Evolutionary conservation across 2,797 vertebrate species (phyloP), one percentile per base, ranked within the genome.

Genomic region (Saxicola maurus): DNA sequence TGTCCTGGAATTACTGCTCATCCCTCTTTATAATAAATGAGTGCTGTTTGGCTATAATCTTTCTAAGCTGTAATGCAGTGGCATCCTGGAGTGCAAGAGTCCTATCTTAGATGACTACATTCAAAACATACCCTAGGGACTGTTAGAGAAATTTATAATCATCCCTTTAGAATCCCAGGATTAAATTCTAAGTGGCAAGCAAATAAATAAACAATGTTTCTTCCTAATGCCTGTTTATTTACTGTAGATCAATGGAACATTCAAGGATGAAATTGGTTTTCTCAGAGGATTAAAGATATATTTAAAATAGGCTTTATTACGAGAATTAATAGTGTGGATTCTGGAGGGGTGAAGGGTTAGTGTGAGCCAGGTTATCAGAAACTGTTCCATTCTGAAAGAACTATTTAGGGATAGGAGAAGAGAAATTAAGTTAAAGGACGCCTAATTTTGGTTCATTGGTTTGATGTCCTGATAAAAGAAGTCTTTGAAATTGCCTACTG

Each of bases 261-360:
- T 91, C 90, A 95, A 93, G 86, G 90, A 94, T 93, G 85, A 92
- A 92, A 91, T 93, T 92, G 91, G 81, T 92, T 95, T 96, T 90
- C 94, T 85, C 89, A 87, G 77, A 80, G 59, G 75, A 89, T 77
- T 91, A 75, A 86, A 89, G 85, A 87, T 82, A 91, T 85, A 87
- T 89, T 91, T 92, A 59, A 93, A 96, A 90, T 93, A 91, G 56
- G 24, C 46, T 93, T 91, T 93, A 82, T 92, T 85, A 75, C 55
- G 19, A 91, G 78, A 91, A 90, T 85, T 83, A 91, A 89, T 87
- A 25, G 28, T 75, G 77, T 77, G 61, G 68, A 37, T 90, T 91
- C 56, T 53, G 48, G 28, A 90, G 64, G 31, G 65, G 51, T 62
- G 73, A 93, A 65, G 38, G 62, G 61, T 91, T 87, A 68, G 40